Evolutionary conservation across 2,888 invertebrate species (phyloP).

Genomic region (Norana najaformis): DNA sequence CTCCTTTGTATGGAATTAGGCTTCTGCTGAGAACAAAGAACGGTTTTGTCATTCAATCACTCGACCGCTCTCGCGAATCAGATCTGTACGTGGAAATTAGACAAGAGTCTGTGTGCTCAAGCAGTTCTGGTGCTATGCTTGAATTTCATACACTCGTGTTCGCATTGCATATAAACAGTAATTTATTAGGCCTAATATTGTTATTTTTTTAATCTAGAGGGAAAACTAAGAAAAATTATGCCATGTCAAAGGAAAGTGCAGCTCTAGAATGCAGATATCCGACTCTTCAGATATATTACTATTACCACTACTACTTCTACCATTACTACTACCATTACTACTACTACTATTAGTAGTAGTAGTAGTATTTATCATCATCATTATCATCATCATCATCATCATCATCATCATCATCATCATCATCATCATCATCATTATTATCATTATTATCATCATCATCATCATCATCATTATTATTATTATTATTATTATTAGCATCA

Average conservation of each 20-base stretch:
- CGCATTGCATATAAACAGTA: not conserved
- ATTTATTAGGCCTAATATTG: too few species aligned
- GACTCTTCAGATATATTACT: not conserved
- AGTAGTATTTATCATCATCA: too few species aligned
- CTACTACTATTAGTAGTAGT: too few species aligned
- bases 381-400: constrained; percentile 34
- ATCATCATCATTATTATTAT: too few species aligned
- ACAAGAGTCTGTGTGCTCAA: not conserved
- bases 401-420: constrained; percentile 29
- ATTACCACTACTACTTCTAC: too few species aligned
- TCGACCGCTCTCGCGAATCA: not conserved
- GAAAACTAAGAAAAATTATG: not conserved
- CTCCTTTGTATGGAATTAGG: too few species aligned
- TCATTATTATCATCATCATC: not conserved
- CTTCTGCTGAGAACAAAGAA: not conserved
- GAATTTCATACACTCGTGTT: not conserved
- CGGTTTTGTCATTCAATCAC: not conserved
- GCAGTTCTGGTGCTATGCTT: not conserved
- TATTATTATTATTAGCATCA: too few species aligned
- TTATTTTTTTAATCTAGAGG: not conserved
- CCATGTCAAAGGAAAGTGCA: not conserved
- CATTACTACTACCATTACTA: too few species aligned
- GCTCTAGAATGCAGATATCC: not conserved
- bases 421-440: constrained; percentile 32
- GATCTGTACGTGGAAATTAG: not conserved